Evolutionary conservation across 2,888 invertebrate species (phyloP).

Genomic region (Troides oblongomaculatus): DNA sequence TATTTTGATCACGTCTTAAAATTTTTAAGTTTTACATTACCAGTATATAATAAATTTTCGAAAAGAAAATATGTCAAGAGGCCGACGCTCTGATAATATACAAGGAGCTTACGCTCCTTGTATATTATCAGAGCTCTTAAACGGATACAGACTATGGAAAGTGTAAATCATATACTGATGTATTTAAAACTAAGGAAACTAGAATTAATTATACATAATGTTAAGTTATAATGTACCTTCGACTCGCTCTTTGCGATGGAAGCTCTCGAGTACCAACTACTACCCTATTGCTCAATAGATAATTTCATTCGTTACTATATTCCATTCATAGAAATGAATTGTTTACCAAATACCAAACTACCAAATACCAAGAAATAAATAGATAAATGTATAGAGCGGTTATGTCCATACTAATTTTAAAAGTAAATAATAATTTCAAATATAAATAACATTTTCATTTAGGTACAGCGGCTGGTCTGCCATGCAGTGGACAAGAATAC

Average conservation of each 20-base stretch:
- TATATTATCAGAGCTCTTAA: background rate
- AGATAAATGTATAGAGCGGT: background rate
- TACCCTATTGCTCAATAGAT: no score
- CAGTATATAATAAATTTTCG: background rate
- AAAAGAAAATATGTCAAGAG: no score
- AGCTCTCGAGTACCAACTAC: no score
- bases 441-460: background rate
- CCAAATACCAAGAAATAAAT: background rate
- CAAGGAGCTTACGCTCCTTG: background rate
- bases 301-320: no score
- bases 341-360: no score
- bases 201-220: no score
- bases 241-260: no score
- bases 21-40: background rate
- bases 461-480: conserved; percentile 45
- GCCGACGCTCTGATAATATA: no score
- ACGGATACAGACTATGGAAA: background rate
- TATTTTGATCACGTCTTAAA: background rate
- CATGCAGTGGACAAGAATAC: conserved; percentile 66
- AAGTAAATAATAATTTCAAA: background rate
- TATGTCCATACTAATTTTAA: background rate
- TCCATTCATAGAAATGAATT: no score
- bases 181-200: no score
- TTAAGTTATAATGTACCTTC: no score
- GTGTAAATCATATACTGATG: background rate